These are phyloP conservation scores for Aselliscus stoliczkanus DNA, from an alignment of 2,797 vertebrate species.

Conservation along the genomic window DNA sequence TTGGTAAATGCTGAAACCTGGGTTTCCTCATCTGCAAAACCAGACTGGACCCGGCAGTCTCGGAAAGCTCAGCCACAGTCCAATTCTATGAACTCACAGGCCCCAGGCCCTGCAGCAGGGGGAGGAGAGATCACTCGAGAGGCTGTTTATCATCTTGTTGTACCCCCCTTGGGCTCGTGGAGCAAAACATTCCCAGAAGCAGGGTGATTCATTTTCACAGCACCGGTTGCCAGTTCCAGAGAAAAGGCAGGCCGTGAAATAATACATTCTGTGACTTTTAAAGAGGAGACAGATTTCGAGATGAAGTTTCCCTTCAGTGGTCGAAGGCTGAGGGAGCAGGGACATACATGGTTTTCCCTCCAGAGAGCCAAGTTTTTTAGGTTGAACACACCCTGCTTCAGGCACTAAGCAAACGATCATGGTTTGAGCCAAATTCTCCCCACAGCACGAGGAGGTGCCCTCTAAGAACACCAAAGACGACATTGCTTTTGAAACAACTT, in stretches of 20 bases:
- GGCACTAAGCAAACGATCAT: neutral
- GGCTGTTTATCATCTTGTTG: conserved; percentile 15
- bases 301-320: neutral
- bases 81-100: neutral
- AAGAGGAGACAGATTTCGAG: conserved; percentile 13
- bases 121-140: neutral
- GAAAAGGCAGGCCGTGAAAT: conserved; percentile 47
- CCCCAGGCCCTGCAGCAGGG: neutral
- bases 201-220: conserved; percentile 54
- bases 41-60: neutral
- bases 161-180: conserved; percentile 8
- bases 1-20: neutral
- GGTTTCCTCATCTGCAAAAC: conserved; percentile 19
- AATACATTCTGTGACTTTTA: neutral
- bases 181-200: conserved; percentile 46
- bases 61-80: neutral
- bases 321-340: neutral
- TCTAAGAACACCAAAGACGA: neutral
- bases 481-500: neutral
- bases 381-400: too few relatives aligned
- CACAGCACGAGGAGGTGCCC: neutral
- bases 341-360: neutral
- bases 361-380: neutral
- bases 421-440: neutral
- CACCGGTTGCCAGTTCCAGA: conserved; percentile 50